Evolutionary conservation across 2,888 invertebrate genomes (phyloP).

Genomic region (Lamproptera curius): DNA sequence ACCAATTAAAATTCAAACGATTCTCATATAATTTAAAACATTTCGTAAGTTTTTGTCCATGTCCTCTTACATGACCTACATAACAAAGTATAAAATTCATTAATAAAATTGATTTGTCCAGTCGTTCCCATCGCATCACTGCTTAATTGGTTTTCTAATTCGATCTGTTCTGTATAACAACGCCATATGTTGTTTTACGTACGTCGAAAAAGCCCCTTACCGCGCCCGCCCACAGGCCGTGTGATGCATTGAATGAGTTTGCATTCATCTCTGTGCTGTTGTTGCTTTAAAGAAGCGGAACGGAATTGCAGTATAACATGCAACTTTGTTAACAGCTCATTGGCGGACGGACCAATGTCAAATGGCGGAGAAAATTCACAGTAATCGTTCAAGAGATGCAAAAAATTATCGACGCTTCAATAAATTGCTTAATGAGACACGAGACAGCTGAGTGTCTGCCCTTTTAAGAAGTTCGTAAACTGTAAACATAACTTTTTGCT

Average conservation of each 20-base stretch:
- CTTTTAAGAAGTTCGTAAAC: too few relatives aligned
- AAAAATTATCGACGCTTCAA: background rate
- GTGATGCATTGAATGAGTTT: constrained; percentile 35
- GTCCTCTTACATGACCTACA: too few relatives aligned
- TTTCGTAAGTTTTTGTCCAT: too few relatives aligned
- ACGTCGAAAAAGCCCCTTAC: constrained; percentile 44
- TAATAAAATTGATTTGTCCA: background rate
- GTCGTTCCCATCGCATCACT: constrained; percentile 27
- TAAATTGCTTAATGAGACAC: too few relatives aligned
- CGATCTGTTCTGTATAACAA: constrained; percentile 43
- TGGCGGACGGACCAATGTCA: constrained; percentile 9
- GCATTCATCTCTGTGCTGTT: constrained; percentile 39
- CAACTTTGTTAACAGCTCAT: constrained; percentile 31
- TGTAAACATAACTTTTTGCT: too few relatives aligned
- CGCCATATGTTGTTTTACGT: constrained; percentile 50
- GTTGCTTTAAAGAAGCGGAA: constrained; percentile 36
- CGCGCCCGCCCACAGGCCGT: constrained; percentile 40
- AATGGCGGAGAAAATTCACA: constrained; percentile 3
- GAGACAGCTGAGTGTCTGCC: too few relatives aligned
- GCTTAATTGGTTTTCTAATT: constrained; percentile 40
- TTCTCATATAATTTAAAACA: too few relatives aligned
- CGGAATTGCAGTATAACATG: constrained; percentile 48
- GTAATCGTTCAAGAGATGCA: background rate
- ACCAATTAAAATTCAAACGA: too few relatives aligned
- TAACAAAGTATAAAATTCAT: too few relatives aligned